Evolutionary conservation across 2,113 vertebrate species (phyloP).

Genomic region (Geococcyx californianus): DNA sequence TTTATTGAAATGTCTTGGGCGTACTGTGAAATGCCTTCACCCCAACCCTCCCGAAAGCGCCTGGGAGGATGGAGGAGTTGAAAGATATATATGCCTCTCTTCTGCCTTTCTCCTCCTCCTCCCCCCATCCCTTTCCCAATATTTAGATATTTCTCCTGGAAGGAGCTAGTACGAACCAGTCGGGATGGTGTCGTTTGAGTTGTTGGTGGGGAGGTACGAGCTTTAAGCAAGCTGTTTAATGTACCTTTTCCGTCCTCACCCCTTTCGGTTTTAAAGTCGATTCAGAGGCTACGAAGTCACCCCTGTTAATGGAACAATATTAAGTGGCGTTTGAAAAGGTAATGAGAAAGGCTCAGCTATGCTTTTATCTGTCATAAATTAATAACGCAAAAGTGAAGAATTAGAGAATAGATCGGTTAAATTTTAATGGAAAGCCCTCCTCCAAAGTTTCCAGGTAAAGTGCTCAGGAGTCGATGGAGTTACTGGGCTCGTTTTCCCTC

Average conservation of each 20-base stretch:
- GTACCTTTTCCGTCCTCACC: conserved; percentile 18
- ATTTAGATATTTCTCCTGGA: background rate
- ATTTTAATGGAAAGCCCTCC: conserved; percentile 58
- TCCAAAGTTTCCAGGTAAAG: conserved; percentile 65
- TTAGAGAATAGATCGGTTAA: conserved; percentile 59
- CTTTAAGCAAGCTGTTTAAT: conserved; percentile 52
- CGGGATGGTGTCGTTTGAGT: conserved; percentile 13
- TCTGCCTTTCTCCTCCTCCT: background rate
- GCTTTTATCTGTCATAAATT: conserved; percentile 73
- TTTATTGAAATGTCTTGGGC: conserved; percentile 79
- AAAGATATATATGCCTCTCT: conserved; percentile 6
- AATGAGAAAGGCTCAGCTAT: conserved; percentile 60
- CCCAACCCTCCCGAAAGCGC: background rate
- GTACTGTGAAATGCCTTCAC: conserved; percentile 62
- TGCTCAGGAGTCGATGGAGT: background rate
- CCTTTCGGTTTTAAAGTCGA: conserved; percentile 44
- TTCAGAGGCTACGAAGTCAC: conserved; percentile 51
- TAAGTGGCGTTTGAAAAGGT: conserved; percentile 65
- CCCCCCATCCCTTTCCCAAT: background rate
- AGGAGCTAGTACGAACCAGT: conserved; percentile 33
- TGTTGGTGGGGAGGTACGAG: background rate
- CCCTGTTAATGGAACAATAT: conserved; percentile 60
- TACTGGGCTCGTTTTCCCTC: background rate
- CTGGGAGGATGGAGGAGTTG: conserved; percentile 3
- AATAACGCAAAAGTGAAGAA: conserved; percentile 64